Base-by-base conservation (phyloP, 2,113 vertebrate genomes). In the Cyprinodon tularosa region DNA sequence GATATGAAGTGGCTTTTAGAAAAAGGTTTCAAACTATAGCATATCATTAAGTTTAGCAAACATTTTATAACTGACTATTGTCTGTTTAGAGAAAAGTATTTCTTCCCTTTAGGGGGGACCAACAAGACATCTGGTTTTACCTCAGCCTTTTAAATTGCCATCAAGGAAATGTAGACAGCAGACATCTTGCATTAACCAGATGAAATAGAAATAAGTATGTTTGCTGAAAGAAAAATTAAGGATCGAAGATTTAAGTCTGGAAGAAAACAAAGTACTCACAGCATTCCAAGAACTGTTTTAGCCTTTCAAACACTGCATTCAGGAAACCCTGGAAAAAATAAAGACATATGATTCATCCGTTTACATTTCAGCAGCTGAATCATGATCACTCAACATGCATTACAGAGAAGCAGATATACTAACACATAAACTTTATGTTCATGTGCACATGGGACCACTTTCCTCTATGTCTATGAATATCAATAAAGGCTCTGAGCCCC, bases 271-370 rank as follows among this genome's bases (percentile, higher is more conserved):
- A 71, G 81, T 86, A 99, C 97, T 98, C 93, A 99, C 97, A 96
- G 83, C 96, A 98, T 82, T 98, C 96, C 86, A 99, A 90, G 93
- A 98, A 99, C 83, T 98, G 97, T 88, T 95, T 96, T 57, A 98
- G 89, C 38, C 97, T 95, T 81, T 97, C 97, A 94, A 99, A 99
- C 68, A 96, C 92, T 0, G 96, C 95, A 90, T 96, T 95, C 80
- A 99, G 94, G 93, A 99, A 99, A 60, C 94, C 94, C 97, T 99
- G 86, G 80, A 90, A 90, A 82, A 69, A 22, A 83, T 62, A 48
- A 83, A 59, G 69, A 83, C 65, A 83, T 78, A 76, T 68, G 60
- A 73, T 87, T 65, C 78, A 89, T 87, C 71, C 82, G 45, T 57
- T 82, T 57, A 80, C 73, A 90, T 87, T 89, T 72, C 45, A 59